Evolutionary conservation across 2,113 vertebrate species (phyloP).

Genomic region (Antechinus stuartii): DNA sequence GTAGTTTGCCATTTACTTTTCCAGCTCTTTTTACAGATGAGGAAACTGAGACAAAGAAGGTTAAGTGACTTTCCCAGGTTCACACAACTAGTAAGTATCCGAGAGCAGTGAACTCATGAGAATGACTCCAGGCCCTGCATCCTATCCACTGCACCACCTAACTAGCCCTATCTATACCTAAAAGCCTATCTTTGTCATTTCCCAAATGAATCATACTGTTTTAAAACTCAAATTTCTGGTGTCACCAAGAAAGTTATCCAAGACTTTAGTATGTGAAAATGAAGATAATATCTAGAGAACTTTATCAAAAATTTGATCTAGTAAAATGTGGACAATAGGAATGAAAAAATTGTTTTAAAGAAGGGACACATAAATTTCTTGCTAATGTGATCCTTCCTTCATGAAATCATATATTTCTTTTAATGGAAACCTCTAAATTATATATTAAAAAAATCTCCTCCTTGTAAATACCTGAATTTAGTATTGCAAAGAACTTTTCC

Average conservation of each 20-base stretch:
- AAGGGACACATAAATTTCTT: not conserved
- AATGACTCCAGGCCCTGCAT: too few relatives aligned
- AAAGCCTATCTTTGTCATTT: not conserved
- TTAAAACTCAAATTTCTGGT: not conserved
- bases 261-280: not conserved
- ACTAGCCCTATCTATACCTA: not conserved
- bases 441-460: not conserved
- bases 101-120: too few relatives aligned
- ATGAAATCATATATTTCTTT: not conserved
- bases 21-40: too few relatives aligned
- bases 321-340: not conserved
- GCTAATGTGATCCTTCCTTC: not conserved
- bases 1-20: too few relatives aligned
- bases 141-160: too few relatives aligned
- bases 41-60: too few relatives aligned
- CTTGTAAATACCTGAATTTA: not conserved
- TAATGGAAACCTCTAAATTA: not conserved
- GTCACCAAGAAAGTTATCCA: not conserved
- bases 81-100: too few relatives aligned
- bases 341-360: not conserved
- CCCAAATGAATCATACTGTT: not conserved
- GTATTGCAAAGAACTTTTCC: not conserved
- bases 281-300: not conserved
- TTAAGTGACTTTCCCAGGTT: too few relatives aligned
- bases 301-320: not conserved